Conservation (phyloP, 2,797 vertebrate species). For the Neostethus bicornis region DNA sequence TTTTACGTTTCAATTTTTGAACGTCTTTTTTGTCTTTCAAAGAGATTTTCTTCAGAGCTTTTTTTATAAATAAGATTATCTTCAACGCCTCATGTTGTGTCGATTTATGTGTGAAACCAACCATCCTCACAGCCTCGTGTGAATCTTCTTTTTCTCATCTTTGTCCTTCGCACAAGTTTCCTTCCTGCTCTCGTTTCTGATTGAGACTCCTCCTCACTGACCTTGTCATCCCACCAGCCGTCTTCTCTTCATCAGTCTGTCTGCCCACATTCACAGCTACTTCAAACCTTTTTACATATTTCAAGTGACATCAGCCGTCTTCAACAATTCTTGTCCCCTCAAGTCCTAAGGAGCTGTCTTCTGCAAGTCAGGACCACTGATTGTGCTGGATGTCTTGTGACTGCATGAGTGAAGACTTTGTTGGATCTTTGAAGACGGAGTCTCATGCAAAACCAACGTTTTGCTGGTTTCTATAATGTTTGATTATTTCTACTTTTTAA, state of each 20-base stretch:
- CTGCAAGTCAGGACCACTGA: constrained; percentile 33
- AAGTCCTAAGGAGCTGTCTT: constrained; percentile 32
- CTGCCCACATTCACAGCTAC: constrained; percentile 35
- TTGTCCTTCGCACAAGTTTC: constrained; percentile 31
- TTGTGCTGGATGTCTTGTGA: constrained; percentile 31
- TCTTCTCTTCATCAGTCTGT: constrained; percentile 46
- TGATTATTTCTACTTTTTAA: no score
- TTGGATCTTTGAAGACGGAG: constrained; percentile 29
- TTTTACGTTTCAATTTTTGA: no score
- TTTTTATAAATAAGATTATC: no score
- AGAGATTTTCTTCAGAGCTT: no score
- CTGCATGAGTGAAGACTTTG: constrained; percentile 43
- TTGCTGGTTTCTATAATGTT: no score
- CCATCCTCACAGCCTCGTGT: constrained; percentile 10
- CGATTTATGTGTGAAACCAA: constrained; percentile 17
- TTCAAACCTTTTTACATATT: constrained; percentile 43
- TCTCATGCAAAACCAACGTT: not conserved
- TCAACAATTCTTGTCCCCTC: constrained; percentile 21
- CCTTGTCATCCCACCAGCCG: constrained; percentile 45
- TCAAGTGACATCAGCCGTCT: constrained; percentile 48
- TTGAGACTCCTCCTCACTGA: constrained; percentile 46
- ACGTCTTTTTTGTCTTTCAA: no score
- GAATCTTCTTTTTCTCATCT: constrained; percentile 24
- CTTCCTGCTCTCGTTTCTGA: constrained; percentile 38
- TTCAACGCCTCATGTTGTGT: not conserved